Evolutionary conservation across 2,797 vertebrate species (phyloP).

Genomic region (Telmatherina bonti): DNA sequence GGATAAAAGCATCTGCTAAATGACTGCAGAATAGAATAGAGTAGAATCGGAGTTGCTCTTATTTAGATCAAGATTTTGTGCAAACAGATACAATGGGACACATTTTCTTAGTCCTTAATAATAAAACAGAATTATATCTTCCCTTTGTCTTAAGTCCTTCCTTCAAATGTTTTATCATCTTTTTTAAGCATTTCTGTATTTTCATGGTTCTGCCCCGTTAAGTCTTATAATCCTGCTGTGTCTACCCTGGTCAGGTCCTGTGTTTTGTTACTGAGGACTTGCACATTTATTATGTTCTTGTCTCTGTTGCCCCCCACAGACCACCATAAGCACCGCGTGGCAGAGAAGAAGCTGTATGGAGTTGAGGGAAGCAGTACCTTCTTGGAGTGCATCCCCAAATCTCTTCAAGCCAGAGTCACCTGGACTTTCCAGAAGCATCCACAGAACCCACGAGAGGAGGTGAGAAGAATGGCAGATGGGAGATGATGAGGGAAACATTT

Average conservation of each 20-base stretch:
- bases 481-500: background rate
- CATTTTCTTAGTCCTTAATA: background rate
- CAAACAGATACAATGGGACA: background rate
- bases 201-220: background rate
- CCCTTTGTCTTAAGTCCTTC: background rate
- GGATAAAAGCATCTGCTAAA: too few species aligned
- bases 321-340: constrained; percentile 82
- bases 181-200: background rate
- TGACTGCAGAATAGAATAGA: too few species aligned
- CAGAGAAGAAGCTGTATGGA: constrained; percentile 90
- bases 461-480: constrained; percentile 63
- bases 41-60: constrained; percentile 1
- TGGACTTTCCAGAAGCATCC: constrained; percentile 91
- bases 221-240: background rate
- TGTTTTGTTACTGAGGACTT: too few species aligned
- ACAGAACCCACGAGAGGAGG: constrained; percentile 85
- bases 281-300: constrained; percentile 18
- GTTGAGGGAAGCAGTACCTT: constrained; percentile 94
- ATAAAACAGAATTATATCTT: too few species aligned
- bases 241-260: background rate
- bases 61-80: constrained; percentile 9
- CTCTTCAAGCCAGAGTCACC: constrained; percentile 90
- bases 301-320: constrained; percentile 82
- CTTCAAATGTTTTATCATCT: background rate
- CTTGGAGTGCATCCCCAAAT: constrained; percentile 93